Evolutionary conservation across 2,888 invertebrate species (phyloP).

Genomic region (Glyphotaelius pellucidus): DNA sequence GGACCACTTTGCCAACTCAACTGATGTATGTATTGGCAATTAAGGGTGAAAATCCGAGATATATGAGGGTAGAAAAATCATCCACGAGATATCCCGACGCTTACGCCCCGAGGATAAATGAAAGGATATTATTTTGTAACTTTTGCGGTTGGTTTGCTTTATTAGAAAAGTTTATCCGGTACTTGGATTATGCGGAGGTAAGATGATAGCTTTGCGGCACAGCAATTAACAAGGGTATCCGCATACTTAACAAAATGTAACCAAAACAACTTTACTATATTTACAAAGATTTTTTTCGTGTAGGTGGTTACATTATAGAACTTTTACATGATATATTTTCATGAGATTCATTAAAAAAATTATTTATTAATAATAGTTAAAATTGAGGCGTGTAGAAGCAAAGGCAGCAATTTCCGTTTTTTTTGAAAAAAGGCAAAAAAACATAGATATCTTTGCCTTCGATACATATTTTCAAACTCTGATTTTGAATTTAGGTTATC

Average conservation of each 20-base stretch:
- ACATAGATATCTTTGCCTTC: too few species aligned
- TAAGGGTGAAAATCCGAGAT: slow-evolving; percentile 18
- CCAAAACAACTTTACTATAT: too few species aligned
- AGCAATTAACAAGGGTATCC: background rate
- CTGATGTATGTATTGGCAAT: slow-evolving; percentile 36
- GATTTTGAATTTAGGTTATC: too few species aligned
- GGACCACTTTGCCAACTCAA: slow-evolving; percentile 18
- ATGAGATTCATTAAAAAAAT: too few species aligned
- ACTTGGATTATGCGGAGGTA: background rate
- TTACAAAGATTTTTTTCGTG: too few species aligned
- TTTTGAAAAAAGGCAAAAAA: too few species aligned
- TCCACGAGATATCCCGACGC: slow-evolving; percentile 12
- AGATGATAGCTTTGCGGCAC: background rate
- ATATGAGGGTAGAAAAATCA: slow-evolving; percentile 44
- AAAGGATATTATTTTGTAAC: slow-evolving; percentile 22
- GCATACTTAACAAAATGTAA: background rate
- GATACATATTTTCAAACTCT: too few species aligned
- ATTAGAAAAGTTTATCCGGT: slow-evolving; percentile 35
- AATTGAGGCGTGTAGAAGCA: too few species aligned
- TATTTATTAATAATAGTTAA: too few species aligned
- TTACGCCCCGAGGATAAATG: slow-evolving; percentile 23
- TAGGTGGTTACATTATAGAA: too few species aligned
- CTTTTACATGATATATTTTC: too few species aligned
- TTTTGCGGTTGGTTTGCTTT: slow-evolving; percentile 25
- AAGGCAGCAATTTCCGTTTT: too few species aligned